Evolutionary conservation across 2,888 invertebrate species (phyloP).

Genomic region (Himalopsyche kuldschensis): DNA sequence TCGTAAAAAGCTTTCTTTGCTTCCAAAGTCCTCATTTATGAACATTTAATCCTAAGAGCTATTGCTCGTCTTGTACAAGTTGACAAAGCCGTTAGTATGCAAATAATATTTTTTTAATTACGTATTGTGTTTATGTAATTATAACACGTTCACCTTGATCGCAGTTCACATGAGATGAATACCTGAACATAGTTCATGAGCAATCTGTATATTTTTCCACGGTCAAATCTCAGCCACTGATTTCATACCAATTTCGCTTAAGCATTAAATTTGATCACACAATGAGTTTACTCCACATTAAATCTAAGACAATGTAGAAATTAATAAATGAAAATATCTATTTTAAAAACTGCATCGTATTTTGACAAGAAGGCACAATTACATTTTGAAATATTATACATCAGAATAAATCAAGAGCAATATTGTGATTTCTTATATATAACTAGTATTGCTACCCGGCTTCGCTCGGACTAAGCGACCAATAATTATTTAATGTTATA

Average conservation of each 20-base stretch:
- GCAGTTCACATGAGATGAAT: neutral
- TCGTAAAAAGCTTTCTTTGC: no score
- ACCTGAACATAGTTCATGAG: neutral
- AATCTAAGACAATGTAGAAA: neutral
- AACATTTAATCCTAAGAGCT: no score
- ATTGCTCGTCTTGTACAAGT: no score
- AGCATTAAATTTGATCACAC: neutral
- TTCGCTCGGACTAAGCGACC: no score
- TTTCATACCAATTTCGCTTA: neutral
- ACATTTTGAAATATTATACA: no score
- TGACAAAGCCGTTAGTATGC: neutral
- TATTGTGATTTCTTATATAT: no score
- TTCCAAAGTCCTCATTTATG: no score
- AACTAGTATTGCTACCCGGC: no score
- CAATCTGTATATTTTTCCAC: neutral
- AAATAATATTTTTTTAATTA: neutral
- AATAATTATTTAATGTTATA: no score
- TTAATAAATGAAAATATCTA: neutral
- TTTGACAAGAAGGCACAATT: neutral
- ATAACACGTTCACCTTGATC: neutral
- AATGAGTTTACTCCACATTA: neutral
- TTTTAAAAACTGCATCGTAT: neutral
- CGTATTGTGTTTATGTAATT: neutral
- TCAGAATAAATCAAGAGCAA: no score
- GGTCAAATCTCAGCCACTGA: neutral